Base-by-base conservation (phyloP, 2,888 invertebrate species). In the Leistus spinibarbis region DNA sequence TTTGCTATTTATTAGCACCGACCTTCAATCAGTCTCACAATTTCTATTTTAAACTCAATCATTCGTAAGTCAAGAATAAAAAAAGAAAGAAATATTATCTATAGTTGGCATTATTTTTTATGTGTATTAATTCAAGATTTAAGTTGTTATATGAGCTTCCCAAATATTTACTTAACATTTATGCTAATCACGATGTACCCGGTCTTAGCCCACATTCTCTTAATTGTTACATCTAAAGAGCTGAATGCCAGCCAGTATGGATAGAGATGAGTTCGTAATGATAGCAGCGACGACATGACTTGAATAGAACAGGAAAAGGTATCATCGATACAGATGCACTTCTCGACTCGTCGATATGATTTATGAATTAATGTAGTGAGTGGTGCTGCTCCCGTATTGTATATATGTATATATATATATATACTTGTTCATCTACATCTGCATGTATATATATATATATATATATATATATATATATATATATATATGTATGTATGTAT, bases 311-410 rank as follows among this genome's bases (percentile, higher is more conserved):
- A 7, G 1, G 40, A 40, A 40, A 40, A 7, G 40, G 40, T 40
- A 40, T 40, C 40, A 40, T n/a, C n/a, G n/a, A n/a, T n/a, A n/a
- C n/a, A n/a, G n/a, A 40, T 40, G 40, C 13, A 10, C 40, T 13
- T 40, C 40, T 40, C 40, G 13, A 40, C 40, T 10, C 7, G 54
- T 68, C 68, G 40, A 40, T 40, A 69, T 69, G 69, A 69, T 69
- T 69, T 69, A 69, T 69, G 69, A 69, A 69, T 69, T 69, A 62
- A 62, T 62, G 62, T 62, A 69, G 69, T 69, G 62, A 69, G 57
- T 24, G 56, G 2, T n/a, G n/a, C n/a, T 40, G 40, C 40, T 40
- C 40, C 40, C 7, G 40, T 40, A 40, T 40, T 40, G 13, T 40
- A 13, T 40, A 40, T 40, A 40, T 5, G 13, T 7, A 40, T 5